Evolutionary conservation across 2,888 invertebrate genomes (phyloP).

Genomic region (Campaea margaritaria): DNA sequence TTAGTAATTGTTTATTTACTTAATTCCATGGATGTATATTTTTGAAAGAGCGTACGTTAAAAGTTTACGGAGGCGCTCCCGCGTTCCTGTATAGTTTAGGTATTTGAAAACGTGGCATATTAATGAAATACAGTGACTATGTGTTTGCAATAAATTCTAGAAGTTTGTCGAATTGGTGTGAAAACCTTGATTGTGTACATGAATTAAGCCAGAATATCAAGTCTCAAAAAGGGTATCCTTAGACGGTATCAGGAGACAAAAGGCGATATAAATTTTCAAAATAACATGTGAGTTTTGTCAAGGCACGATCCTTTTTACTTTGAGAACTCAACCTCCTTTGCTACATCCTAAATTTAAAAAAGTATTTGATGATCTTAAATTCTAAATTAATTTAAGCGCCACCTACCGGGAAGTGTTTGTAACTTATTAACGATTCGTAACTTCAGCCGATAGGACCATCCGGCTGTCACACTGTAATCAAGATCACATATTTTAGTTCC

Average conservation of each 20-base stretch:
- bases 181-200: neutral
- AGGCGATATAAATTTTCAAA: no score
- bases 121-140: constrained; percentile 2
- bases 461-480: no score
- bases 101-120: constrained; percentile 20
- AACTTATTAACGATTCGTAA: no score
- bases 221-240: no score
- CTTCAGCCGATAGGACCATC: no score
- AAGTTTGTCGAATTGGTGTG: neutral
- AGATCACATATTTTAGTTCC: no score
- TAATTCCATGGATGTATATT: constrained; percentile 33
- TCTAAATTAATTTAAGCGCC: no score
- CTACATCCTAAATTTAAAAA: no score
- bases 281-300: neutral
- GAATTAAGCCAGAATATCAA: neutral
- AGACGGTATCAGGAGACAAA: no score
- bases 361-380: neutral
- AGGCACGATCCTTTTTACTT: neutral
- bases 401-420: no score
- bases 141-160: neutral
- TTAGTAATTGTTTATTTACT: constrained; percentile 35
- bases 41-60: constrained; percentile 29
- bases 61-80: constrained; percentile 3
- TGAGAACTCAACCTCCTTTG: neutral
- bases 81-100: constrained; percentile 24